Percentiles rank a stretch among this genome's conserved stretches.
phyloP scores from a whole-genome alignment of 1,140 invertebrate genomes.

The Coptotermes formosanus region DNA sequence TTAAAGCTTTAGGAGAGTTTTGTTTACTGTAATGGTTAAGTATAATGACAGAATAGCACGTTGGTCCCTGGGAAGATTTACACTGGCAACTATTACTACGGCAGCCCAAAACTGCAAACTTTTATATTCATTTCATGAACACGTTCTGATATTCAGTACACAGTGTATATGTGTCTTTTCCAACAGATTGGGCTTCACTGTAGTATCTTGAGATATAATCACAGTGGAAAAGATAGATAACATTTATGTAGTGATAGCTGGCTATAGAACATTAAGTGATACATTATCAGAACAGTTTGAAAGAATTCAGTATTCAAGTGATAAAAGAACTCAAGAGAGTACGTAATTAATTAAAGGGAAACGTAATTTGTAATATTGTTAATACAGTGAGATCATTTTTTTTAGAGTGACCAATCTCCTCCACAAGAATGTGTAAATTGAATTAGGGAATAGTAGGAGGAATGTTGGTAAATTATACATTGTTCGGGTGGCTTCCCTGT shows the following conservation, averaged over 20 bases:
- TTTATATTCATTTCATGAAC: neutral
- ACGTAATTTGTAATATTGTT: neutral
- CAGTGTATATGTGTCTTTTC: neutral
- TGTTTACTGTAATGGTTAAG: slow-evolving; percentile 28
- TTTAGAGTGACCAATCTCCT: neutral
- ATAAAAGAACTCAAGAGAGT: neutral
- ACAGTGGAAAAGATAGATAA: neutral
- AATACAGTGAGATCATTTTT: neutral
- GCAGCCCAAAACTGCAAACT: slow-evolving; percentile 25
- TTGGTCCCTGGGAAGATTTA: slow-evolving; percentile 28
- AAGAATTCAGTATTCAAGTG: neutral
- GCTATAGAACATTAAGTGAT: neutral
- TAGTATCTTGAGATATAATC: neutral
- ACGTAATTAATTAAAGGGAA: neutral
- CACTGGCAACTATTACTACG: slow-evolving; percentile 26
- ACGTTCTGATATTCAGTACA: neutral
- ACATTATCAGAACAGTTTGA: neutral
- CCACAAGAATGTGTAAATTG: neutral
- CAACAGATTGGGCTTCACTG: neutral
- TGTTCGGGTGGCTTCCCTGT: slow-evolving; percentile 41
- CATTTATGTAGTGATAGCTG: neutral
- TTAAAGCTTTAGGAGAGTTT: neutral
- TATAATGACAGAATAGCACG: slow-evolving; percentile 34
- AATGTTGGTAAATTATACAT: slow-evolving; percentile 7
- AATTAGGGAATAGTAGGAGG: neutral